Percentiles rank a stretch among this genome's conserved stretches.
Conservation (phyloP, 2,113 vertebrate genomes). For the Brachyhypopomus occidentalis region DNA sequence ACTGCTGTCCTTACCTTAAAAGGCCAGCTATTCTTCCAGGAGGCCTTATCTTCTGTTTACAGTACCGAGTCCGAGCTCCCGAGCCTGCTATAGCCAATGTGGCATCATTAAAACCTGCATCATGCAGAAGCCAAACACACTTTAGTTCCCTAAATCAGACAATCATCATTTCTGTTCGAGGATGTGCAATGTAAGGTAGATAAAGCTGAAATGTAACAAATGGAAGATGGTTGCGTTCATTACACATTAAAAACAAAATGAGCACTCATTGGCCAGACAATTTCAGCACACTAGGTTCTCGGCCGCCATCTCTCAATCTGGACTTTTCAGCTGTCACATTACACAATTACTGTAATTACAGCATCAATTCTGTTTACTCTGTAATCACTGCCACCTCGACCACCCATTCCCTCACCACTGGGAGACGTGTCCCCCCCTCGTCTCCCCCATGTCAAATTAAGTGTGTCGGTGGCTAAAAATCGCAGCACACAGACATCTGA, state of each 20-base stretch:
- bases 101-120: neutral
- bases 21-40: conserved; percentile 31
- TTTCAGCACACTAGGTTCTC: conserved; percentile 8
- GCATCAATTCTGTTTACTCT: neutral
- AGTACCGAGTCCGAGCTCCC: conserved; percentile 6
- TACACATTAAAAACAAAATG: neutral
- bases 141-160: neutral
- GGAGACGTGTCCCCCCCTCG: neutral
- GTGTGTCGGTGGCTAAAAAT: too few relatives aligned
- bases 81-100: conserved; percentile 14
- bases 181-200: neutral
- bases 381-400: neutral
- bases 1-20: conserved; percentile 45
- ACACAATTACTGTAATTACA: neutral
- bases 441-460: neutral
- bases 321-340: neutral
- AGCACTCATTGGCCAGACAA: neutral
- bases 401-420: neutral
- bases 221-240: neutral
- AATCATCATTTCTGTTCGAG: neutral
- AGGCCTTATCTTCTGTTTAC: conserved; percentile 19
- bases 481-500: neutral
- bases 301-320: neutral
- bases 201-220: neutral
- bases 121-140: neutral